A percentile compares a stretch with the other conserved stretches of the same genome.
phyloP scores from a whole-genome alignment of 2,113 vertebrate genomes.

The Edolisoma coerulescens region DNA sequence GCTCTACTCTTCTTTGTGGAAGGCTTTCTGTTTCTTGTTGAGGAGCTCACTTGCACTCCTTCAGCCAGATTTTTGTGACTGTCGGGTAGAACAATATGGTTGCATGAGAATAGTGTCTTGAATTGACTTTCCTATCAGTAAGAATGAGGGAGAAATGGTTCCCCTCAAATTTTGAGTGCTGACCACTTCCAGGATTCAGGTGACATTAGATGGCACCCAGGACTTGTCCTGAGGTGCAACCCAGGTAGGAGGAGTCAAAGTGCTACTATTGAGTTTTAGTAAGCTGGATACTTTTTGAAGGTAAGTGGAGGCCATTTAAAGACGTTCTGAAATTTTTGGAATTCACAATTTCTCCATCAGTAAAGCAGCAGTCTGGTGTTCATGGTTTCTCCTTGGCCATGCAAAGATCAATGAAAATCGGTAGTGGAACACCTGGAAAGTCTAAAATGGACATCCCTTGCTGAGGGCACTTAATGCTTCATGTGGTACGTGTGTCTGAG shows the following conservation, averaged over 20 bases:
- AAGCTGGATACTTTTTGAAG: neutral
- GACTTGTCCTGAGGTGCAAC: neutral
- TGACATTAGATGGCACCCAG: neutral
- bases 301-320: neutral
- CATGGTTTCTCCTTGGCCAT: neutral
- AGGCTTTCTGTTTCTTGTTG: neutral
- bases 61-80: neutral
- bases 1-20: neutral
- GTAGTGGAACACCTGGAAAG: neutral
- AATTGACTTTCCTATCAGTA: neutral
- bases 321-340: neutral
- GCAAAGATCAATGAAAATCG: neutral
- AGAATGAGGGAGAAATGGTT: neutral
- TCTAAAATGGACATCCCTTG: neutral
- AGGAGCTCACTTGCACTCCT: neutral
- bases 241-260: neutral
- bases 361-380: neutral
- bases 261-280: neutral
- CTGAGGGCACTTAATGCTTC: neutral
- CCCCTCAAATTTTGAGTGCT: neutral
- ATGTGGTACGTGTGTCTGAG: neutral
- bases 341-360: neutral
- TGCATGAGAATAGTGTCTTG: neutral
- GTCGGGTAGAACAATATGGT: neutral
- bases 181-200: neutral